Evolutionary conservation across 1,140 invertebrate genomes (phyloP), one percentile per base, ranked within the genome.

Genomic region (Adelges cooleyi): DNA sequence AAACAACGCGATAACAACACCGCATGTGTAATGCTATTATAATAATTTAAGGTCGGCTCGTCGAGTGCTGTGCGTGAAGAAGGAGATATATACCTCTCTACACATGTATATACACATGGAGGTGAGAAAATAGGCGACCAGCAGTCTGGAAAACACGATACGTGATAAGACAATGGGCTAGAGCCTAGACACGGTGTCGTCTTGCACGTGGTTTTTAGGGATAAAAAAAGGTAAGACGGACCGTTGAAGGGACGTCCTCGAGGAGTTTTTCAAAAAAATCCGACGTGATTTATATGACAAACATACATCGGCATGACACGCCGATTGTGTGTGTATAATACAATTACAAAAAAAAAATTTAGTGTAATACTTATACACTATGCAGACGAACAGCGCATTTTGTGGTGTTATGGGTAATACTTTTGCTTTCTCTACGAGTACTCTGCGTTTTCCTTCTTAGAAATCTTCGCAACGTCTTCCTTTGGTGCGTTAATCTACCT

Each of bases 81-180:
- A 11, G 11, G 29, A 33, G 29, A 33, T 33, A 5, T 6, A 33
- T 6, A 33, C 5, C 29, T 5, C 29, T 33, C 5, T 11, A 15
- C 5, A 2, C 23, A 49, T 15, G 5, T 23, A 13, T 23, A 49
- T 49, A 49, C 15, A 49, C 23, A 22, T 40, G 13, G 33, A 15
- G 51, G 36, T 42, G 22, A 20, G 15, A 5, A 18, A 1, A n/a
- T 4, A 44, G 54, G 54, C 54, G 54, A 59, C 54, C 40, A 59
- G 54, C 54, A 59, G 54, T 59, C 54, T 59, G 54, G 40, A 13
- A 59, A 3, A 59, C 54, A 23, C 40, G 15, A 59, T 53, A 59
- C 54, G 54, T 59, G 54, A 59, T 59, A 59, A 59, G 54, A 59
- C 54, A 59, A 59, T 59, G 23, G 6, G n/a, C 54, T 59, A 59